Evolutionary conservation across 2,797 vertebrate genomes (phyloP), one percentile per base, ranked within the genome.

Genomic region (Brachyrhaphis roseni): DNA sequence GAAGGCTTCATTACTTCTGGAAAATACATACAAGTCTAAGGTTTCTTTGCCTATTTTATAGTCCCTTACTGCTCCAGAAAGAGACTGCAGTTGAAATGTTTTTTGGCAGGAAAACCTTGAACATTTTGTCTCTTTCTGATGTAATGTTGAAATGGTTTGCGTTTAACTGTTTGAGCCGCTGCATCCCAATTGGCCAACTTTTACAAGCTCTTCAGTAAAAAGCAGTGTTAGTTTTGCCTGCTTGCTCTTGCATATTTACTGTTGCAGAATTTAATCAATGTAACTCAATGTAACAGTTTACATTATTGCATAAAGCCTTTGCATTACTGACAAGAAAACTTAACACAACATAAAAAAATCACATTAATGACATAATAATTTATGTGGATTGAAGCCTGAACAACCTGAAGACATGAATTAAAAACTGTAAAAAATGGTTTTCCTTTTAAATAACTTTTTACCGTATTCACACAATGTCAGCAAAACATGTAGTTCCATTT

Each of bases 151-250:
- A 59, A 28, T n/a, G 28, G 0, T 73, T 15, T 73, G 49, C 6
- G 4, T 75, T 51, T 31, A 55, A 66, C 26, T 20, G 10, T 53
- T 82, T 64, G 16, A 81, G 78, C 80, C 45, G 66, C 80, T 83
- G 43, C 86, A 89, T 88, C 86, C 85, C 87, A 88, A 82, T 81
- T 8, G 1, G 13, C 28, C 43, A 28, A 55, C 75, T 87, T 86
- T 26, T 74, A 78, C 74, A 75, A 78, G 57, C 76, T 18, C 76
- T 88, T 81, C 72, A 83, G 79, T 83, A 51, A 81, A 82, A 51
- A 85, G 81, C 53, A 72, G 36, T 81, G 85, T 91, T 87, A 82
- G 34, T 85, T 66, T 70, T 80, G 86, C 57, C 39, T 86, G 72
- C 31, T 82, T 84, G 55, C 62, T 83, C 75, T 82, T 20, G 87